Base-by-base conservation (phyloP, 2,797 vertebrate genomes). In the Silurus lanzhouensis region DNA sequence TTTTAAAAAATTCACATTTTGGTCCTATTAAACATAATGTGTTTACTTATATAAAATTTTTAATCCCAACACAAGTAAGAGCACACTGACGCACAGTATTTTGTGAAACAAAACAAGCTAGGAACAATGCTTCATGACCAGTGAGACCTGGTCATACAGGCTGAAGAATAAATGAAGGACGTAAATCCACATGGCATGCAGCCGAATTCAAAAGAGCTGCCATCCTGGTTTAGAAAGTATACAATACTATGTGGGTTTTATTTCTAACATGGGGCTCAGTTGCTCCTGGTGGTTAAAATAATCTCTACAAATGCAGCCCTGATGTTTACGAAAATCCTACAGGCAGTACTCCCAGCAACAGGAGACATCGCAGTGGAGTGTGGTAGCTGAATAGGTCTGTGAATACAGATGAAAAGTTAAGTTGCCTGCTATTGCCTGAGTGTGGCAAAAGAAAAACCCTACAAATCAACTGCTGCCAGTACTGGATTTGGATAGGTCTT, bases 361-460 rank as follows among this genome's bases (percentile, higher is more conserved):
- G 20, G 27, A 78, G 19, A 38, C 55, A 77, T 14, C 6, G 12
- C 12, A 61, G 12, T 78, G 31, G 20, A 66, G 61, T 19, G 14
- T 66, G n/a, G 61, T 20, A 66, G 77, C 6, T 80, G 19, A 17
- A 8, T 81, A 22, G 44, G n/a, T 13, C 38, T 64, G 78, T 66
- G 5, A 67, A 66, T n/a, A 67, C 63, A 31, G 46, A 81, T 67
- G 46, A 81, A n/a, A 25, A 81, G 63, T 27, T 81, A 81, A 31
- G n/a, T 5, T 78, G 58, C 19, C 55, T 76, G 46, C 17, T 14
- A 55, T 22, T 81, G 46, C 15, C 15, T 10, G 4, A 48, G 15
- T 1, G 20, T 66, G 60, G 1, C 61, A 27, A 55, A 9, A 74
- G 1, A n/a, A 48, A 5, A 48, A 25, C 72, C 15, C 14, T 9